These are phyloP conservation scores for Ptyas mucosa DNA, from an alignment of 2,113 vertebrate species.

Conservation along the genomic window DNA sequence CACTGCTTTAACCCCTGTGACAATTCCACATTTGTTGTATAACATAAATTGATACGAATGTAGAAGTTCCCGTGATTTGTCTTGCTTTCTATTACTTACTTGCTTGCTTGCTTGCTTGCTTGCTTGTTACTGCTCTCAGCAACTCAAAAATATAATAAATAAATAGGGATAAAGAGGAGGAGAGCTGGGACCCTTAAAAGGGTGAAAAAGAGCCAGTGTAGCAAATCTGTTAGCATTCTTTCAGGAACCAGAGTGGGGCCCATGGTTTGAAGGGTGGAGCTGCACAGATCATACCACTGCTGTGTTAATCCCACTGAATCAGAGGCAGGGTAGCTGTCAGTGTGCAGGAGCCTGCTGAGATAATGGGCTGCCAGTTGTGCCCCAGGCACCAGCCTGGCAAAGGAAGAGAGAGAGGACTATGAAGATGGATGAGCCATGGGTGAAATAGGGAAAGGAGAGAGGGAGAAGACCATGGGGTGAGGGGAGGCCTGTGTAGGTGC, in stretches of 20 bases:
- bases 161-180: not conserved
- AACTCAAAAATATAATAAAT: not conserved
- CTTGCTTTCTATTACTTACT: not conserved
- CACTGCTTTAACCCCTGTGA: not conserved
- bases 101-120: not conserved
- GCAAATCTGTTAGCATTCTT: not conserved
- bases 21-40: not conserved
- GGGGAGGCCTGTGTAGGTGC: no score
- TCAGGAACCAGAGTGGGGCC: not conserved
- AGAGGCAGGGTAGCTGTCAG: slow-evolving; percentile 1
- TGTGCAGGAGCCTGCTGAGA: slow-evolving; percentile 11
- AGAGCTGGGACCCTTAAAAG: not conserved
- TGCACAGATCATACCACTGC: not conserved
- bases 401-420: not conserved
- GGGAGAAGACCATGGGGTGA: not conserved
- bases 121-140: not conserved
- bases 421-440: slow-evolving; percentile 9
- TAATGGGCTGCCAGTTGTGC: slow-evolving; percentile 16
- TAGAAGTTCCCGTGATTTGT: not conserved
- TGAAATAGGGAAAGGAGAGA: not conserved
- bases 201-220: not conserved
- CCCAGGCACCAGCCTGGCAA: not conserved
- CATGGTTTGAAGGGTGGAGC: not conserved
- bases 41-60: not conserved
- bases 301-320: slow-evolving; percentile 6